phyloP scores from a whole-genome alignment of 2,113 vertebrate genomes.

The Megalops atlanticus region DNA sequence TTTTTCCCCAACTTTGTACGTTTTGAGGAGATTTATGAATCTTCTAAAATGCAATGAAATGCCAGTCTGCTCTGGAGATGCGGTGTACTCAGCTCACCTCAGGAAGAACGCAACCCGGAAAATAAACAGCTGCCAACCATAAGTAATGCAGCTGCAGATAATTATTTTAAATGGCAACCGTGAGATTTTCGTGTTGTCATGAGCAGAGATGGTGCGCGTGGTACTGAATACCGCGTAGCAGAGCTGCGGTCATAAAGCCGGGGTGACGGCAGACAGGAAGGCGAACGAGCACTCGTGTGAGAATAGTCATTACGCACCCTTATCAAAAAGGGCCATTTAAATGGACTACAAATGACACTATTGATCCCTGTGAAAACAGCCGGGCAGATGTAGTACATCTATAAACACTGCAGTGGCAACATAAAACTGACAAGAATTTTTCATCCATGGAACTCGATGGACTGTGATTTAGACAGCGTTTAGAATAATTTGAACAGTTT shows the following conservation, averaged over 20 bases:
- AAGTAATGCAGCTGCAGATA: neutral
- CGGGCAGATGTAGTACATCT: neutral
- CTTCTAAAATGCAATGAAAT: too few species aligned
- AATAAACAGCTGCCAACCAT: neutral
- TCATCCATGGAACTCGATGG: neutral
- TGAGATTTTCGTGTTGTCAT: constrained; percentile 34
- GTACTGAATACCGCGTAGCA: constrained; percentile 52
- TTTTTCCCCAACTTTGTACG: too few species aligned
- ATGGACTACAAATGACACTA: neutral
- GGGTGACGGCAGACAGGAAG: constrained; percentile 64
- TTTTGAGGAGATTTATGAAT: too few species aligned
- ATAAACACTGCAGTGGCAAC: neutral
- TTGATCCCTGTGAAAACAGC: too few species aligned
- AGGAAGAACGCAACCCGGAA: neutral
- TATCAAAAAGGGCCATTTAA: constrained; percentile 29
- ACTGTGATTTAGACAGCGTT: too few species aligned
- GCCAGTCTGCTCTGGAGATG: too few species aligned
- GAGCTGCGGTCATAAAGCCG: constrained; percentile 63
- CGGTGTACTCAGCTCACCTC: neutral
- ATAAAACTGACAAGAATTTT: neutral
- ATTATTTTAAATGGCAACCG: neutral
- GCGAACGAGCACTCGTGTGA: constrained; percentile 55
- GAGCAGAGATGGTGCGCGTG: constrained; percentile 29
- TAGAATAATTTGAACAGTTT: too few species aligned
- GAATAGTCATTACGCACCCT: constrained; percentile 48